phyloP scores from a whole-genome alignment of 2,113 vertebrate species.

The Philantomba maxwellii region DNA sequence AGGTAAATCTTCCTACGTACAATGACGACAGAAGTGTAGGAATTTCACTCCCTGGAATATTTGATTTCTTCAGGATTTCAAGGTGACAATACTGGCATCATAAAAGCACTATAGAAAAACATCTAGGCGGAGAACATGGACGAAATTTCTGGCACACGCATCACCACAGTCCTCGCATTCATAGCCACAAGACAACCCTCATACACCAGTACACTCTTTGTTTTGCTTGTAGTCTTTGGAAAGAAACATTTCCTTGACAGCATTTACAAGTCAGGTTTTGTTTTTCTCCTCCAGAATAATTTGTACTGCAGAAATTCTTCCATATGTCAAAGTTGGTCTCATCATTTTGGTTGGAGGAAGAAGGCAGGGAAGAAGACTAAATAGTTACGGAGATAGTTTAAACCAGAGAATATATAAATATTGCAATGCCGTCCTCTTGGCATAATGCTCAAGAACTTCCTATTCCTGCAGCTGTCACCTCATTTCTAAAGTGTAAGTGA shows the following conservation, averaged over 20 bases:
- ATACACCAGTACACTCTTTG: background rate
- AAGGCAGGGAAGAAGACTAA: background rate
- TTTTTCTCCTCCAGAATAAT: conserved; percentile 58
- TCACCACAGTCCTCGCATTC: accelerated
- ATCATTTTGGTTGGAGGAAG: conserved; percentile 21
- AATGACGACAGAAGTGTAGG: background rate
- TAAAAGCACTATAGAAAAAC: background rate
- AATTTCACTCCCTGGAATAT: background rate
- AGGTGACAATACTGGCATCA: background rate
- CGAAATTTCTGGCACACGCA: background rate
- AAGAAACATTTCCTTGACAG: conserved; percentile 53
- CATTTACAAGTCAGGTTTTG: conserved; percentile 55
- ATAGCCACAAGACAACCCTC: background rate
- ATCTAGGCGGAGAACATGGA: background rate
- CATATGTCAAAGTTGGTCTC: conserved; percentile 53
- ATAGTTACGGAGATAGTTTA: background rate
- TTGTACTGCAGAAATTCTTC: conserved; percentile 25
- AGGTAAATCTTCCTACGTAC: background rate
- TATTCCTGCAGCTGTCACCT: conserved; percentile 7
- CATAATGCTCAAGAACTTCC: conserved; percentile 6
- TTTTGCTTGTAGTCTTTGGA: background rate
- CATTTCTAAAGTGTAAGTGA: conserved; percentile 26
- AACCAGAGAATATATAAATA: conserved; percentile 20
- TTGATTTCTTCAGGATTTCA: background rate
- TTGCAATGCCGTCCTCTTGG: background rate